Conservation (phyloP, 2,113 vertebrate species). For the Arizona elegans region DNA sequence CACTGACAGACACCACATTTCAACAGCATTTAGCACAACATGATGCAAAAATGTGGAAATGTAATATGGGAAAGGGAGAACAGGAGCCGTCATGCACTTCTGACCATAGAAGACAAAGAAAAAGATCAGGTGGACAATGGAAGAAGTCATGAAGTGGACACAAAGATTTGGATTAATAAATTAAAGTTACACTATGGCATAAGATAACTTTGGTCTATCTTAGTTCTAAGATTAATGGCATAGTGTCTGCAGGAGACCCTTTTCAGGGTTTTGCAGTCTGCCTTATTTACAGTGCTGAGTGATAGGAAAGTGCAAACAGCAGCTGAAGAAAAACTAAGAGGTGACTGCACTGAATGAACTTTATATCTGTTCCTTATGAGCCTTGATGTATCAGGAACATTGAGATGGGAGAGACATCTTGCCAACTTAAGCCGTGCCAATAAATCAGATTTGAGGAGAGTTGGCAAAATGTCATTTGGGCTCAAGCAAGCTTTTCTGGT, state of each 20-base stretch:
- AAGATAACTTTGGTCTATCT: background rate
- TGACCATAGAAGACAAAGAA: background rate
- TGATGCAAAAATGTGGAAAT: background rate
- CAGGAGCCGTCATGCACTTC: background rate
- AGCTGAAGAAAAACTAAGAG: background rate
- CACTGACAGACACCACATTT: background rate
- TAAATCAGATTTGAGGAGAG: background rate
- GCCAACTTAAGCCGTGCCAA: background rate
- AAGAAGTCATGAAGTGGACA: no score
- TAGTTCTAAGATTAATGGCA: background rate
- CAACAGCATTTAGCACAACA: background rate
- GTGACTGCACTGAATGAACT: background rate
- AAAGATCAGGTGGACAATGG: background rate
- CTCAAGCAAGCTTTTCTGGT: background rate
- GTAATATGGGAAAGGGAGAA: background rate
- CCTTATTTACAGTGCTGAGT: background rate
- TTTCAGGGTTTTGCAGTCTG: background rate
- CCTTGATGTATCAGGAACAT: background rate
- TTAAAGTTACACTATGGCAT: background rate
- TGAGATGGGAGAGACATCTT: background rate
- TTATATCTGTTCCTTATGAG: background rate
- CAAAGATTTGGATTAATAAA: background rate
- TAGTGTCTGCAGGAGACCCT: background rate
- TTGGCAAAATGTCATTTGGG: background rate
- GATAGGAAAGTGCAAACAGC: background rate